These are phyloP conservation scores for Diachasmimorpha longicaudata DNA, from an alignment of 1,140 invertebrate species.

Conservation along the genomic window DNA sequence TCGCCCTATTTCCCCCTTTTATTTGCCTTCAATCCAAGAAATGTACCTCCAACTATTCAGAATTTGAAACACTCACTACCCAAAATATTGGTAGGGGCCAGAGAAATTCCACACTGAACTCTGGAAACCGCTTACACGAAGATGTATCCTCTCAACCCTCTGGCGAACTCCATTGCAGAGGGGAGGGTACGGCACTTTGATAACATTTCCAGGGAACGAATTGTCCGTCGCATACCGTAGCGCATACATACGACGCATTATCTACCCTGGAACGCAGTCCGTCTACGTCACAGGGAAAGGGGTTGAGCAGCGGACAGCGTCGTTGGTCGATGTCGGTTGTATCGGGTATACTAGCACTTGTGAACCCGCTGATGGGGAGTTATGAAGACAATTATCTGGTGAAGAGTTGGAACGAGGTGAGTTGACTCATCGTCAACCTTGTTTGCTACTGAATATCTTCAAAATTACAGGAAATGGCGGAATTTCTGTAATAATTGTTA, in stretches of 20 bases:
- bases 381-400: background rate
- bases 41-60: background rate
- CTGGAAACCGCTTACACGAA: slow-evolving; percentile 33
- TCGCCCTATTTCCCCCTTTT: background rate
- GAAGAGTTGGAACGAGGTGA: too few relatives aligned
- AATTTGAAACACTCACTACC: background rate
- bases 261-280: slow-evolving; percentile 25
- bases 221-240: slow-evolving; percentile 36
- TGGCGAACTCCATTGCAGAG: background rate
- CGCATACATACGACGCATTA: slow-evolving; percentile 53
- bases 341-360: slow-evolving; percentile 36
- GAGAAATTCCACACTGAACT: slow-evolving; percentile 7
- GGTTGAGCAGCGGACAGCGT: background rate
- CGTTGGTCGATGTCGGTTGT: slow-evolving; percentile 27
- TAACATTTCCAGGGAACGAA: slow-evolving; percentile 41
- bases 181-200: slow-evolving; percentile 30
- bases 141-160: slow-evolving; percentile 30
- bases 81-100: background rate
- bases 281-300: slow-evolving; percentile 4
- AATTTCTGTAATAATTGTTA: too few relatives aligned
- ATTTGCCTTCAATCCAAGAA: background rate
- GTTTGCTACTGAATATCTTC: too few relatives aligned
- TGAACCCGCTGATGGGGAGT: slow-evolving; percentile 29
- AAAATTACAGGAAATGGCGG: too few relatives aligned
- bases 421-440: too few relatives aligned